Evolutionary conservation across 2,888 invertebrate species (phyloP).

Genomic region (Leptopterna dolabrata): DNA sequence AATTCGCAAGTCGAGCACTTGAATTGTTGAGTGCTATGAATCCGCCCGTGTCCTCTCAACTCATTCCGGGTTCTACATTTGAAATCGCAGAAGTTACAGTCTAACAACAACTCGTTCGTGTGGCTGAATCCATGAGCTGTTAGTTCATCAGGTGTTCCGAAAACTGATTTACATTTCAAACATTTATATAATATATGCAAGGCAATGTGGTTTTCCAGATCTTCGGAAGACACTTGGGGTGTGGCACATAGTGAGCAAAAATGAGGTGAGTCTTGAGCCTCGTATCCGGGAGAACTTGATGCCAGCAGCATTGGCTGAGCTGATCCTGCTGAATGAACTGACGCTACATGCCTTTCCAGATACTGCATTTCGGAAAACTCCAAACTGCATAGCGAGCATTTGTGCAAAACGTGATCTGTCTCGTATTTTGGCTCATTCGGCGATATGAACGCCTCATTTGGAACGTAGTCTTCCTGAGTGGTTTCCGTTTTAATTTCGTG

Average conservation of each 20-base stretch:
- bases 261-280: not conserved
- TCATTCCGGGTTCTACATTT: constrained; percentile 28
- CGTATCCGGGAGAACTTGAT: not conserved
- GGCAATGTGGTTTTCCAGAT: not conserved
- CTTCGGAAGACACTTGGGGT: not conserved
- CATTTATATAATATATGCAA: not conserved
- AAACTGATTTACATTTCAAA: not conserved
- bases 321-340: not conserved
- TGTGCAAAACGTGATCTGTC: not conserved
- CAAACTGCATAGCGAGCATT: not conserved
- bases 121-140: not conserved
- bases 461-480: not conserved
- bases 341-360: not conserved
- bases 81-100: constrained; percentile 25
- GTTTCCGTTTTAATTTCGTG: not conserved
- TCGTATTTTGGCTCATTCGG: not conserved
- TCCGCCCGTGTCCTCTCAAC: constrained; percentile 13
- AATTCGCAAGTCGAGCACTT: not conserved
- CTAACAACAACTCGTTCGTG: not conserved
- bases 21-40: not conserved
- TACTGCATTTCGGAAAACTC: not conserved
- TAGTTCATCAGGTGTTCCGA: not conserved
- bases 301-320: not conserved
- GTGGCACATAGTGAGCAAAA: not conserved
- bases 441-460: not conserved